phyloP scores from a whole-genome alignment of 2,888 invertebrate genomes.

The Branchinecta sandiegonensis region DNA sequence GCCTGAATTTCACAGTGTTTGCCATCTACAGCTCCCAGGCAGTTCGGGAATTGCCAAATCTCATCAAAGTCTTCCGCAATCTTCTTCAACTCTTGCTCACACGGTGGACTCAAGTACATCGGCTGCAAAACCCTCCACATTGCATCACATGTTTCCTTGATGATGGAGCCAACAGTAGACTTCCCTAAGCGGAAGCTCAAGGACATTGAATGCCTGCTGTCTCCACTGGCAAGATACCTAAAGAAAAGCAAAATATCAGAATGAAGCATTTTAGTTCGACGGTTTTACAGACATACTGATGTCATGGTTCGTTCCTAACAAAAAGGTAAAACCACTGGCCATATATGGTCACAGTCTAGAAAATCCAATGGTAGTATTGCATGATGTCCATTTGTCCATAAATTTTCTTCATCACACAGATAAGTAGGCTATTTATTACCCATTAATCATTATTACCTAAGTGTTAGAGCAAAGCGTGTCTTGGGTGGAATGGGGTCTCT shows the following conservation, averaged over 20 bases:
- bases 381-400: too few relatives aligned
- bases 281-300: too few relatives aligned
- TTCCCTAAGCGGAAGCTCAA: not conserved
- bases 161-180: not conserved
- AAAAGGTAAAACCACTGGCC: too few relatives aligned
- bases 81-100: not conserved
- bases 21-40: not conserved
- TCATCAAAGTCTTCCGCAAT: not conserved
- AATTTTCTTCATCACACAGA: too few relatives aligned
- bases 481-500: too few relatives aligned
- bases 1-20: constrained; percentile 7
- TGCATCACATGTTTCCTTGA: not conserved
- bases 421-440: too few relatives aligned
- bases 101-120: not conserved
- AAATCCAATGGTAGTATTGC: too few relatives aligned
- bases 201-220: not conserved
- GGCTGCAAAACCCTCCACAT: not conserved
- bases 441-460: too few relatives aligned
- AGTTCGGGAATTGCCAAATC: not conserved
- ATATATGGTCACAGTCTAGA: too few relatives aligned
- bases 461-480: too few relatives aligned
- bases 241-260: not conserved
- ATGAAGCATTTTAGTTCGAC: too few relatives aligned
- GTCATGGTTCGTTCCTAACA: too few relatives aligned
- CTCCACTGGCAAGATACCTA: not conserved